Percentiles rank a stretch among this genome's conserved stretches.
Evolutionary conservation across 2,797 vertebrate species (phyloP).

Genomic region (Delichon dasypus): DNA sequence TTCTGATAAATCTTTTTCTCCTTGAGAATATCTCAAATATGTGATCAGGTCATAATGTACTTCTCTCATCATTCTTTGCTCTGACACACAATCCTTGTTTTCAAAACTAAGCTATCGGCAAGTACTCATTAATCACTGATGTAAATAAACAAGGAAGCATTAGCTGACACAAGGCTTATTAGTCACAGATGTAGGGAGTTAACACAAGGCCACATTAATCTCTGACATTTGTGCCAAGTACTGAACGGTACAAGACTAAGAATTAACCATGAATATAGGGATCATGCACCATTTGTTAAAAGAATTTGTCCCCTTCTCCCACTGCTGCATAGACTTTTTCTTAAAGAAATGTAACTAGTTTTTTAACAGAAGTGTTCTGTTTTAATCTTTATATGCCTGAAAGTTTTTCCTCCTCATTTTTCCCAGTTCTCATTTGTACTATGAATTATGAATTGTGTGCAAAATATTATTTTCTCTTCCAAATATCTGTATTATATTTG

Average conservation of each 20-base stretch:
- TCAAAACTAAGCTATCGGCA: neutral
- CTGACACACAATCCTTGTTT: neutral
- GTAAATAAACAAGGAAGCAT: neutral
- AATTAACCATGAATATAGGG: neutral
- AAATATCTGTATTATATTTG: neutral
- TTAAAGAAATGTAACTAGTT: neutral
- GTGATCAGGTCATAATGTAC: neutral
- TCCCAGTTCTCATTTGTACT: neutral
- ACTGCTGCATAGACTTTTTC: neutral
- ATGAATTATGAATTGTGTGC: neutral
- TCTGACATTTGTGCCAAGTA: neutral
- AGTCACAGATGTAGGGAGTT: neutral
- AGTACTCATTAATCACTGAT: neutral
- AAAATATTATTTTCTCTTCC: neutral
- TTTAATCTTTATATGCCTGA: neutral
- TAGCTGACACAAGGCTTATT: neutral
- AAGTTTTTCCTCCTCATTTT: neutral
- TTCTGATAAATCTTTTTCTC: neutral
- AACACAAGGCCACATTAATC: neutral
- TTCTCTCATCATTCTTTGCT: neutral
- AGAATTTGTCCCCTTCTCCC: neutral
- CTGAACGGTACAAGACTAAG: neutral
- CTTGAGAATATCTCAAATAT: neutral
- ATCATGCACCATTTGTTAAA: neutral
- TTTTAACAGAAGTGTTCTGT: neutral